Percentiles rank a stretch among this genome's conserved stretches.
Evolutionary conservation across 2,113 vertebrate species (phyloP).

Genomic region (Nyctereutes procyonoides): DNA sequence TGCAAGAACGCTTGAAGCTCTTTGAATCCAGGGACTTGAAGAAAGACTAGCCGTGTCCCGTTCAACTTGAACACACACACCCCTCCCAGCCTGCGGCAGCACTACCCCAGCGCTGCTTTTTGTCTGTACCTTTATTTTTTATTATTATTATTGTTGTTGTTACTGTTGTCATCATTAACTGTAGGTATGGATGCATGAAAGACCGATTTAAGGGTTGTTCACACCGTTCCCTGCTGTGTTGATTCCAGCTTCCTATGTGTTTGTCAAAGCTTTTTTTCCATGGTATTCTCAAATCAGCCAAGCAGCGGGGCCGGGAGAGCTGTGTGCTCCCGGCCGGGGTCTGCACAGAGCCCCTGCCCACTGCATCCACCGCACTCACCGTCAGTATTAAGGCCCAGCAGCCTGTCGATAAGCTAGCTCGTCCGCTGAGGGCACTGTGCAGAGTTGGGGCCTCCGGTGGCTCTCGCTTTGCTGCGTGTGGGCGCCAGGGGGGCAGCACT

Average conservation of each 20-base stretch:
- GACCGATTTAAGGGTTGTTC: constrained; percentile 68
- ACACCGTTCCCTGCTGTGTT: constrained; percentile 8
- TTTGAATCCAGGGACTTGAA: constrained; percentile 98
- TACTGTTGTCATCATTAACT: constrained; percentile 64
- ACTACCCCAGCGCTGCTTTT: constrained; percentile 81
- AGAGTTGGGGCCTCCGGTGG: background rate
- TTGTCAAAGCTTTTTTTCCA: constrained; percentile 54
- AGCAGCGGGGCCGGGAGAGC: constrained; percentile 58
- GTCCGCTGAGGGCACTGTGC: constrained; percentile 64
- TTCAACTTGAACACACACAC: constrained; percentile 83
- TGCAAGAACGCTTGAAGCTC: constrained; percentile 98
- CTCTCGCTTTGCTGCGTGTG: background rate
- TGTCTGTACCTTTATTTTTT: constrained; percentile 79
- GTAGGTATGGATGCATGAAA: constrained; percentile 76
- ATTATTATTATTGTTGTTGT: constrained; percentile 74
- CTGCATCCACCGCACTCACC: constrained; percentile 82
- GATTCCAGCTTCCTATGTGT: constrained; percentile 55
- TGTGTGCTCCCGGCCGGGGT: background rate
- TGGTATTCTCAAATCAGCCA: constrained; percentile 77
- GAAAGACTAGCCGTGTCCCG: constrained; percentile 90
- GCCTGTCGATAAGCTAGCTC: constrained; percentile 90
- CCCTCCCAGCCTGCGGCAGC: constrained; percentile 84
- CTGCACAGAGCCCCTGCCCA: constrained; percentile 74
- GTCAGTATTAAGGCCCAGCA: constrained; percentile 90
- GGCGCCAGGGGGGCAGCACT: background rate